Evolutionary conservation across 2,888 invertebrate species (phyloP).

Genomic region (Amitus sp.): DNA sequence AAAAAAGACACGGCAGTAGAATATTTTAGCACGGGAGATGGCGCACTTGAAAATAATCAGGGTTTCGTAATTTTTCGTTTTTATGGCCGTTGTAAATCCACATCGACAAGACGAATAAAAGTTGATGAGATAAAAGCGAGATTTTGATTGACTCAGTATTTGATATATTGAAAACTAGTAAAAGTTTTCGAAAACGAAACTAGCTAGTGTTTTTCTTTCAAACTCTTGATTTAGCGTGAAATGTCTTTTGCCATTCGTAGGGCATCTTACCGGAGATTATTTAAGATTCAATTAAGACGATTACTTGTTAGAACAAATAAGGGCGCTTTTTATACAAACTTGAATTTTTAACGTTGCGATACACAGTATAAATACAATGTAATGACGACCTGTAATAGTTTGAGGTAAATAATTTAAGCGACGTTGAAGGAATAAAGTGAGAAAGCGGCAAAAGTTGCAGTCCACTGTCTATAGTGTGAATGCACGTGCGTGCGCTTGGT

Average conservation of each 20-base stretch:
- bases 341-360: constrained; percentile 62
- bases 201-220: constrained; percentile 16
- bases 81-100: neutral
- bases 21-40: too few species aligned
- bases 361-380: constrained; percentile 48
- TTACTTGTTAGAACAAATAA: constrained; percentile 61
- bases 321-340: constrained; percentile 66
- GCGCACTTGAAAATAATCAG: constrained; percentile 15
- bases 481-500: constrained; percentile 58
- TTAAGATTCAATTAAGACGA: constrained; percentile 57
- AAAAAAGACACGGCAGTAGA: too few species aligned
- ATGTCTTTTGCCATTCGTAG: constrained; percentile 23
- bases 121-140: neutral
- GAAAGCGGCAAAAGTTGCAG: constrained; percentile 39
- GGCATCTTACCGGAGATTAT: constrained; percentile 48
- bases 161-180: neutral
- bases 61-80: constrained; percentile 10
- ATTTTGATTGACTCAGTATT: constrained; percentile 1
- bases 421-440: constrained; percentile 33
- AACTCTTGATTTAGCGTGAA: constrained; percentile 29
- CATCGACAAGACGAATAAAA: neutral
- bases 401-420: constrained; percentile 15
- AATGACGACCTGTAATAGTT: constrained; percentile 48
- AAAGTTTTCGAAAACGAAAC: neutral
- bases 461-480: constrained; percentile 64